Evolutionary conservation across 2,113 vertebrate species (phyloP), one percentile per base, ranked within the genome.

Genomic region (Plestiodon gilberti): DNA sequence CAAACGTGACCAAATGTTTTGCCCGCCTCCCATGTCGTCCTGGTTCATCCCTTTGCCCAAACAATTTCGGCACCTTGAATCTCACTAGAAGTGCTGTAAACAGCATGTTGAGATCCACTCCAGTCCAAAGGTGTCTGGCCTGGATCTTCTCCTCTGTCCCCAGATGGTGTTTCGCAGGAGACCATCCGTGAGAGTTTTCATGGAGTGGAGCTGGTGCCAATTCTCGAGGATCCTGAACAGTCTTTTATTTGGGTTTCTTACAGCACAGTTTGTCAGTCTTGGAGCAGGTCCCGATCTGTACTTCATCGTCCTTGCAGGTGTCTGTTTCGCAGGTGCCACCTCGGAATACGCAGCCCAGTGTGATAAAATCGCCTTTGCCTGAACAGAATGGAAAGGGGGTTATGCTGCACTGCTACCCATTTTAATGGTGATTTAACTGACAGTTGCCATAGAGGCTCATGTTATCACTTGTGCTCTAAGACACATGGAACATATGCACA

Each of bases 341-440:
- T 85, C 84, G 84, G 64, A 85, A 78, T 22, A 85, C 17, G 25
- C 84, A 85, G 75, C 84, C 64, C 64, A 85, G 64, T 1, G 84
- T 85, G 48, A 57, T 48, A n/a, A 85, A 85, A 38, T 85, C 84
- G 0, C 64, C 84, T 70, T 59, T 85, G 33, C 75, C 84, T 85
- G 33, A 10, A 40, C 20, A 75, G 33, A 38, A 28, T 78, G 25
- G 14, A 78, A 77, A 35, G 2, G 25, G 64, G 78, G 35, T 35
- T 17, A 38, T 33, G 8, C 33, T 22, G 17, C 20, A 22, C 22
- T 71, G 65, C 7, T 2, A 4, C 6, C 69, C 33, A 71, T 71
- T 38, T 38, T 35, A 38, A 40, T 6, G 20, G 17, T 40, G 15
- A 22, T 40, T 71, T 71, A 6, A 17, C 18, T 57, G 55, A 2